Percentiles rank a stretch among this genome's conserved stretches.
Evolutionary conservation across 2,797 vertebrate genomes (phyloP).

Genomic region (Triplophysa yarkandensis): DNA sequence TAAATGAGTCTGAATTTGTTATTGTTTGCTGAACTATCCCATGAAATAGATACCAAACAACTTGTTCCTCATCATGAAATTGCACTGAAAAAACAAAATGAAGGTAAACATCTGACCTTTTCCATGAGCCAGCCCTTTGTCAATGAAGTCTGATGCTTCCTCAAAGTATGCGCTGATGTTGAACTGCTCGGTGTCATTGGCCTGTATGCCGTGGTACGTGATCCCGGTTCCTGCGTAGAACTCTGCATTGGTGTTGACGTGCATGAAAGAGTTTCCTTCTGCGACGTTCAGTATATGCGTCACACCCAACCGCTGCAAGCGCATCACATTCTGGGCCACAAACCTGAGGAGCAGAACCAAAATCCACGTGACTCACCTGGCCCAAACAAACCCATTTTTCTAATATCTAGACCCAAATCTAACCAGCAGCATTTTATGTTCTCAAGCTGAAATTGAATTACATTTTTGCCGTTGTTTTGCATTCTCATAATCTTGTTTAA

Average conservation of each 20-base stretch:
- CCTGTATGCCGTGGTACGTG: slow-evolving; percentile 91
- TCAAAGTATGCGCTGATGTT: slow-evolving; percentile 95
- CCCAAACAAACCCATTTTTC: slow-evolving; percentile 11
- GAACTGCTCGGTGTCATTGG: slow-evolving; percentile 92
- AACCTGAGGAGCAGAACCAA: slow-evolving; percentile 72
- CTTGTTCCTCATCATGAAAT: no score
- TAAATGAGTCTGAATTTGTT: no score
- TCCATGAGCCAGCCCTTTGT: slow-evolving; percentile 90
- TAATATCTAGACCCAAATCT: neutral
- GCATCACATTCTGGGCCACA: slow-evolving; percentile 90
- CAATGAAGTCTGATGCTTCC: slow-evolving; percentile 93
- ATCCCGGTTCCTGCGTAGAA: slow-evolving; percentile 93
- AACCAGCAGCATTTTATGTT: neutral
- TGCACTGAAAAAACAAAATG: neutral
- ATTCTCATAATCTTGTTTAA: slow-evolving; percentile 4
- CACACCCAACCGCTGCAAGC: slow-evolving; percentile 89
- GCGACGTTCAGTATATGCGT: slow-evolving; percentile 94
- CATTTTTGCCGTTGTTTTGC: neutral
- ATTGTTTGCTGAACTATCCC: no score
- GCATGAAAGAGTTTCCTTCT: slow-evolving; percentile 98
- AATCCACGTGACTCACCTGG: slow-evolving; percentile 32
- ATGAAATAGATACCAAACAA: no score
- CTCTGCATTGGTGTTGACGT: slow-evolving; percentile 91
- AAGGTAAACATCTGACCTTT: slow-evolving; percentile 71
- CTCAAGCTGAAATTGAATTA: neutral